Base-by-base conservation (phyloP, 2,888 invertebrate species). In the Heliconius ismenius region DNA sequence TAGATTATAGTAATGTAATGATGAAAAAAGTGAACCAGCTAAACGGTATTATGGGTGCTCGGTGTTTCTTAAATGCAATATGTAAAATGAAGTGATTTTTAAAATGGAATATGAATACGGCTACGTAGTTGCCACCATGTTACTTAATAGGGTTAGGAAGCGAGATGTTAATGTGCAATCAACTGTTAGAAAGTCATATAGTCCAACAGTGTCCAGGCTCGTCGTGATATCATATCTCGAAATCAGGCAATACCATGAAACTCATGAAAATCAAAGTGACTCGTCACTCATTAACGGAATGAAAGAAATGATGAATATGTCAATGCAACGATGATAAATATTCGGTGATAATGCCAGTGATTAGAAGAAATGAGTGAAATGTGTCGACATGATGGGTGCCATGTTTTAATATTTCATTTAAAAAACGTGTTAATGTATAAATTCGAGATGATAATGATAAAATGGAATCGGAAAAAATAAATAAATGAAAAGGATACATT, bases 131-230 rank as follows among this genome's bases (percentile, higher is more conserved):
- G n/a, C 67, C 67, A 24, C 67, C 67, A 67, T 67, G 39, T 67
- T 24, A 15, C 39, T 65, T 43, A 39, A 67, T 67, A 39, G 67
- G 67, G 65, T 65, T 65, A 24, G n/a, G 6, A 39, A 67, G 39
- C 39, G 67, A 15, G 10, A 67, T 67, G n/a, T 67, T 24, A 15
- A 67, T 39, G 39, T 67, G 24, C 67, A 67, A 67, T 67, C 24
- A 67, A 67, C 67, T 67, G 67, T 67, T 67, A 67, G 67, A 67
- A 24, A 24, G 39, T 67, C 67, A 67, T 67, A 39, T 24, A 24
- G 39, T 24, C 39, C 43, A 67, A 67, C 67, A 67, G 67, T 67
- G 15, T 65, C 15, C 24, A 67, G 15, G 15, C 24, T 36, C n/a
- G 4, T 62, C 24, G 4, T 13, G 18, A 28, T 62, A 13, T 13